Evolutionary conservation across 2,113 vertebrate genomes (phyloP).

Genomic region (Geococcyx californianus): DNA sequence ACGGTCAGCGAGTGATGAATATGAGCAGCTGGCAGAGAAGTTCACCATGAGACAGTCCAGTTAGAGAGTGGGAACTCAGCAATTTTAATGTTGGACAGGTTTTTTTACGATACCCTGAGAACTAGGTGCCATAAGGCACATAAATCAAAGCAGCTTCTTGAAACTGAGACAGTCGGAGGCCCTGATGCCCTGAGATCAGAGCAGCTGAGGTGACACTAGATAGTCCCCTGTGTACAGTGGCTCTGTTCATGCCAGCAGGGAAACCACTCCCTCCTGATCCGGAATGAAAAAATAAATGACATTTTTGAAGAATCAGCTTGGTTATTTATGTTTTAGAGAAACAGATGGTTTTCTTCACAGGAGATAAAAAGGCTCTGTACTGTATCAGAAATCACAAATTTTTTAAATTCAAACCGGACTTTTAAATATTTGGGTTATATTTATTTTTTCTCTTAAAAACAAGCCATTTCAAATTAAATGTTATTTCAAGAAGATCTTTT

Average conservation of each 20-base stretch:
- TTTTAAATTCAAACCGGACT: background rate
- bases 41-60: background rate
- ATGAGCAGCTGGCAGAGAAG: slow-evolving; percentile 24
- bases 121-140: slow-evolving; percentile 21
- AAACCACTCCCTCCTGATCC: background rate
- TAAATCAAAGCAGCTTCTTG: slow-evolving; percentile 47
- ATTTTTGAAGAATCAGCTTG: background rate
- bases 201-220: slow-evolving; percentile 39
- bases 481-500: background rate
- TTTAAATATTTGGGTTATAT: background rate
- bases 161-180: slow-evolving; percentile 23
- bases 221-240: background rate
- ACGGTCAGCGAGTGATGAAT: background rate
- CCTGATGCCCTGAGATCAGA: background rate
- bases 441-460: background rate
- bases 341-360: rapidly evolving
- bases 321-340: background rate
- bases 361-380: background rate
- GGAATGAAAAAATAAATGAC: background rate
- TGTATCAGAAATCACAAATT: background rate
- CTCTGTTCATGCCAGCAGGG: background rate
- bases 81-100: background rate
- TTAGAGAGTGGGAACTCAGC: slow-evolving; percentile 26
- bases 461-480: background rate
- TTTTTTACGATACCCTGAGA: slow-evolving; percentile 9